Evolutionary conservation across 1,140 invertebrate genomes (phyloP).

Genomic region (Nasonia vitripennis): DNA sequence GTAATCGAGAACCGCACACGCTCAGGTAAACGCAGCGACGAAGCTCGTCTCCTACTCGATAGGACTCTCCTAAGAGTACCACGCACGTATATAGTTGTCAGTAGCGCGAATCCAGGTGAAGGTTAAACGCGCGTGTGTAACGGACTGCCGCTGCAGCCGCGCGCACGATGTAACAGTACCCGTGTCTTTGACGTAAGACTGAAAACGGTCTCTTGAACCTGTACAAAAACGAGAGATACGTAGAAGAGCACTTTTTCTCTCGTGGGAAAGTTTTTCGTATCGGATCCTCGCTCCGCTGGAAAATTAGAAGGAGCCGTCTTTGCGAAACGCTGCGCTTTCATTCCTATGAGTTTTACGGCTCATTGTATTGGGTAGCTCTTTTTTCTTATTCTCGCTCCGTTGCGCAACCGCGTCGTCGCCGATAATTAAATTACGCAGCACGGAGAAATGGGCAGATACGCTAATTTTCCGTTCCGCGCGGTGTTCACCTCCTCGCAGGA

Average conservation of each 20-base stretch:
- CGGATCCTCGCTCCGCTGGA: not conserved
- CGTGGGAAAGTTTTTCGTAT: conserved; percentile 6
- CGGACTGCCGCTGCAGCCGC: conserved; percentile 38
- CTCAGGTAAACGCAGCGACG: not conserved
- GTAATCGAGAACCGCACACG: not conserved
- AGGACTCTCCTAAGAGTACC: not conserved
- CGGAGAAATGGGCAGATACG: no score
- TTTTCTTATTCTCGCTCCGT: not conserved
- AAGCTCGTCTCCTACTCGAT: not conserved
- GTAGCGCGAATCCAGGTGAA: conserved; percentile 63
- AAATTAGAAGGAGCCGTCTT: not conserved
- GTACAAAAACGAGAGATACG: not conserved
- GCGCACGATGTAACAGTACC: conserved; percentile 53
- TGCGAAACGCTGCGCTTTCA: not conserved
- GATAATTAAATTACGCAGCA: no score
- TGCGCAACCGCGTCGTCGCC: no score
- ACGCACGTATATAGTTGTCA: not conserved
- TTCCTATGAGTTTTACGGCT: no score
- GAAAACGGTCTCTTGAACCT: not conserved
- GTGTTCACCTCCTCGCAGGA: no score
- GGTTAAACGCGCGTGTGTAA: conserved; percentile 58
- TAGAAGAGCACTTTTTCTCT: not conserved
- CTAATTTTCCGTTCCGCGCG: no score
- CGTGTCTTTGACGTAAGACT: conserved; percentile 7
- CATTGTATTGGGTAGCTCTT: not conserved